Conservation (phyloP, 2,888 invertebrate genomes). For the Drosophila leonis region DNA sequence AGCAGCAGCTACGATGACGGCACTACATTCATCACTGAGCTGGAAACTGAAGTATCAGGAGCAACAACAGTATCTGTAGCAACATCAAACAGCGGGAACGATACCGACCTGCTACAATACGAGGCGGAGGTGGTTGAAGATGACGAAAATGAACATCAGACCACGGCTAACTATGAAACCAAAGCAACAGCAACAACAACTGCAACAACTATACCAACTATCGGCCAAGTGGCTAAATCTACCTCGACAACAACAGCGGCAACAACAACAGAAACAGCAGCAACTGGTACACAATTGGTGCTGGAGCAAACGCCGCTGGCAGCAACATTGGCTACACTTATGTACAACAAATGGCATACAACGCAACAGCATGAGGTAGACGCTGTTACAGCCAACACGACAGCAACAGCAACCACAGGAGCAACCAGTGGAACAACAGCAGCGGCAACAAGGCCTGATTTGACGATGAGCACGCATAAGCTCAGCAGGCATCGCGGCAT, state of each 20-base stretch:
- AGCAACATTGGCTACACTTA: conserved; percentile 51
- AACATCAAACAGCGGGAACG: conserved; percentile 49
- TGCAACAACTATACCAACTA: conserved; percentile 21
- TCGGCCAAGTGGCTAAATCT: conserved; percentile 26
- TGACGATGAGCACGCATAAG: conserved; percentile 40
- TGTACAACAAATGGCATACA: conserved; percentile 66
- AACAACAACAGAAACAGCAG: conserved; percentile 27
- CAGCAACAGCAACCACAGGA: conserved; percentile 39
- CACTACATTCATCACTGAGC: conserved; percentile 63
- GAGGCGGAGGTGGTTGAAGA: conserved; percentile 56
- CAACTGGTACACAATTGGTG: conserved; percentile 53
- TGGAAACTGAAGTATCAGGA: conserved; percentile 60
- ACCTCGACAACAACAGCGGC: conserved; percentile 34
- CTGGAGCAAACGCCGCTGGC: conserved; percentile 65
- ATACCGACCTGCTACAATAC: conserved; percentile 61
- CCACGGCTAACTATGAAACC: conserved; percentile 67
- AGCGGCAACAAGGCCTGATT: conserved; percentile 47
- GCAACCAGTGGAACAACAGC: conserved; percentile 27
- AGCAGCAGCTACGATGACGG: conserved; percentile 57
- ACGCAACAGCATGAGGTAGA: conserved; percentile 51
- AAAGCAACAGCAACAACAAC: conserved; percentile 63
- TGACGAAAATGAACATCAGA: conserved; percentile 51
- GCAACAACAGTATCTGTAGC: conserved; percentile 44
- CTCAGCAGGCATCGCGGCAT: conserved; percentile 51
- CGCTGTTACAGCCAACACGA: conserved; percentile 38